Evolutionary conservation across 2,797 vertebrate genomes (phyloP).

Genomic region (Antennarius maculatus): DNA sequence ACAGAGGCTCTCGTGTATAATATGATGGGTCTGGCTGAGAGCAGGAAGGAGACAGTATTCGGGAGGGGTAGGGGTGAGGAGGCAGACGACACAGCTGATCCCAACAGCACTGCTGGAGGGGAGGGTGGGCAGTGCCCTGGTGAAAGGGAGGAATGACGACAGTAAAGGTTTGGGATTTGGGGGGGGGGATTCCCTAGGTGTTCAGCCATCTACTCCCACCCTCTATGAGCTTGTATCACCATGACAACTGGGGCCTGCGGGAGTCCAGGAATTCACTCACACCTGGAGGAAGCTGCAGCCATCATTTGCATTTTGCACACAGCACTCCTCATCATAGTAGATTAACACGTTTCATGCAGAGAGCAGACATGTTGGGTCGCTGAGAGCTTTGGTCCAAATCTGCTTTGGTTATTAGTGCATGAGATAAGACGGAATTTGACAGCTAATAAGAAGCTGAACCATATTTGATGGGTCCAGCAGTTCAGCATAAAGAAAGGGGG

Average conservation of each 20-base stretch:
- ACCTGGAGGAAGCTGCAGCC: constrained; percentile 68
- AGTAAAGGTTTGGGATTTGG: not conserved
- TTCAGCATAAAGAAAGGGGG: constrained; percentile 8
- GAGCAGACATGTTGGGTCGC: constrained; percentile 37
- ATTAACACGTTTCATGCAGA: constrained; percentile 58
- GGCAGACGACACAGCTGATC: constrained; percentile 32
- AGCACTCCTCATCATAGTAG: constrained; percentile 53
- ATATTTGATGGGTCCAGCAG: constrained; percentile 16
- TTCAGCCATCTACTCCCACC: constrained; percentile 57
- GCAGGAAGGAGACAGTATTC: constrained; percentile 27
- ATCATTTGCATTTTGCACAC: constrained; percentile 68
- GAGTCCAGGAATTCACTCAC: constrained; percentile 76
- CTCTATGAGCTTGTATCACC: constrained; percentile 74
- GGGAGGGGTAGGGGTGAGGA: constrained; percentile 15
- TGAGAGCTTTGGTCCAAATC: constrained; percentile 23
- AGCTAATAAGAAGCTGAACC: constrained; percentile 20
- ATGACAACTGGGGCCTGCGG: constrained; percentile 79
- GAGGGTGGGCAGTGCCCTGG: constrained; percentile 25
- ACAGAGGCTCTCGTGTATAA: constrained; percentile 57
- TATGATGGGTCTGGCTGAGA: constrained; percentile 34
- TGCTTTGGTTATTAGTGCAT: constrained; percentile 2
- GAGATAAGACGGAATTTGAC: constrained; percentile 32
- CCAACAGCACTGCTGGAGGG: constrained; percentile 30
- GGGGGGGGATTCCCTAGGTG: constrained; percentile 74
- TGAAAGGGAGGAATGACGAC: constrained; percentile 23